These are phyloP conservation scores for Thaumetopoea pityocampa DNA, from an alignment of 1,140 invertebrate genomes.

Conservation along the genomic window DNA sequence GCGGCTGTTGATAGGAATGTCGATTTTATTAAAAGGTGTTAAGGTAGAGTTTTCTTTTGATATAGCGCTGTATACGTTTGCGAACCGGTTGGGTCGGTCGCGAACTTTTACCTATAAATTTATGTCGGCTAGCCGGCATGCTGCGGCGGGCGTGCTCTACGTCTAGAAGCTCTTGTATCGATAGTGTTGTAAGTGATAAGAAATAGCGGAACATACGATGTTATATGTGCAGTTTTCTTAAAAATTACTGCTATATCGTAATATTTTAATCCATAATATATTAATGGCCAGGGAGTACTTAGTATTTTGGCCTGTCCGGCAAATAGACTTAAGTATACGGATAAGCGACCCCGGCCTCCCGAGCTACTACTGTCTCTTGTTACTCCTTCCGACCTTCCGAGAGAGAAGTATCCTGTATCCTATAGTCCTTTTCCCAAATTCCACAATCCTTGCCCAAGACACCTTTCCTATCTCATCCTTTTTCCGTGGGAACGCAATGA, in stretches of 20 bases:
- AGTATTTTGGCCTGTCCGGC: too few species aligned
- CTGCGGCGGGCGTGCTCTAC: slow-evolving; percentile 24
- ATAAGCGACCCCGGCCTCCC: too few species aligned
- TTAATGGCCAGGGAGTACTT: neutral
- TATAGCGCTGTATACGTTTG: neutral
- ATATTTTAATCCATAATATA: neutral
- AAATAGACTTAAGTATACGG: too few species aligned
- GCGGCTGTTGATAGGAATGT: slow-evolving; percentile 29
- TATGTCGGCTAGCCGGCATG: slow-evolving; percentile 58
- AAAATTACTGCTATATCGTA: too few species aligned
- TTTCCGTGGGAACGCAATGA: too few species aligned
- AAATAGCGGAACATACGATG: slow-evolving; percentile 5
- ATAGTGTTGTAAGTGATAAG: slow-evolving; percentile 21
- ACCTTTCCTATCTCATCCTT: too few species aligned
- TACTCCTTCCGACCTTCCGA: too few species aligned
- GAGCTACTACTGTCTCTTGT: too few species aligned
- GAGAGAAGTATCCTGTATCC: too few species aligned
- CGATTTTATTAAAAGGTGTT: slow-evolving; percentile 37
- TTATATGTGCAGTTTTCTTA: too few species aligned
- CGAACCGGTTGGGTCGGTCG: slow-evolving; percentile 62
- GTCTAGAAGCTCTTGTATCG: slow-evolving; percentile 34
- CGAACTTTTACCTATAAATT: slow-evolving; percentile 76
- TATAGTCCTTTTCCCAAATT: too few species aligned
- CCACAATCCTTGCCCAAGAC: too few species aligned
- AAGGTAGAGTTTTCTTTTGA: slow-evolving; percentile 38